Evolutionary conservation across 2,888 invertebrate genomes (phyloP).

Genomic region (Cynaeus angustus): DNA sequence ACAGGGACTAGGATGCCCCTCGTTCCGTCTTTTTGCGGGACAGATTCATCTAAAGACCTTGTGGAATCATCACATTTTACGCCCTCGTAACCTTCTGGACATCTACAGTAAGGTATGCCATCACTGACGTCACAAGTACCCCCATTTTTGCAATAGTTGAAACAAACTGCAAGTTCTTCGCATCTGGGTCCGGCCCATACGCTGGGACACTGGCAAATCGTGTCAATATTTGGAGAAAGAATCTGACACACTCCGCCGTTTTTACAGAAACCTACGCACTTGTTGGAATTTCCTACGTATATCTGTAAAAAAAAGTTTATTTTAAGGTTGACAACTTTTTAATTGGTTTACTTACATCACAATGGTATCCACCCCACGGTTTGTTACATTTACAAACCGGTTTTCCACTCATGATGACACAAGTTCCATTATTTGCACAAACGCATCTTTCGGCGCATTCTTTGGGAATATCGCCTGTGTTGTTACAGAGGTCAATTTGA

Average conservation of each 20-base stretch:
- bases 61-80: constrained; percentile 69
- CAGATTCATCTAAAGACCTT: constrained; percentile 29
- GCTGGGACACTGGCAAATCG: constrained; percentile 75
- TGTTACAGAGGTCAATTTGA: constrained; percentile 74
- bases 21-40: constrained; percentile 44
- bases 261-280: constrained; percentile 75
- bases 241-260: constrained; percentile 77
- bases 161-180: constrained; percentile 71
- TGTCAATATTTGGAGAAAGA: constrained; percentile 71
- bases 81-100: constrained; percentile 71
- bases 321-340: too few species aligned
- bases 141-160: constrained; percentile 73
- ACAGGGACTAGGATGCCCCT: constrained; percentile 59
- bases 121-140: constrained; percentile 72
- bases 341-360: constrained; percentile 71
- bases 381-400: constrained; percentile 75
- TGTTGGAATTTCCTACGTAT: constrained; percentile 76
- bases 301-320: constrained; percentile 60
- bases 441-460: constrained; percentile 54
- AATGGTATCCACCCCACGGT: constrained; percentile 75
- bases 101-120: constrained; percentile 68
- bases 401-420: constrained; percentile 73
- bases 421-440: constrained; percentile 62
- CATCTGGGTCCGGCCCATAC: constrained; percentile 77
- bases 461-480: constrained; percentile 63